Conservation (phyloP, 2,113 vertebrate species). For the Oenanthe melanoleuca region DNA sequence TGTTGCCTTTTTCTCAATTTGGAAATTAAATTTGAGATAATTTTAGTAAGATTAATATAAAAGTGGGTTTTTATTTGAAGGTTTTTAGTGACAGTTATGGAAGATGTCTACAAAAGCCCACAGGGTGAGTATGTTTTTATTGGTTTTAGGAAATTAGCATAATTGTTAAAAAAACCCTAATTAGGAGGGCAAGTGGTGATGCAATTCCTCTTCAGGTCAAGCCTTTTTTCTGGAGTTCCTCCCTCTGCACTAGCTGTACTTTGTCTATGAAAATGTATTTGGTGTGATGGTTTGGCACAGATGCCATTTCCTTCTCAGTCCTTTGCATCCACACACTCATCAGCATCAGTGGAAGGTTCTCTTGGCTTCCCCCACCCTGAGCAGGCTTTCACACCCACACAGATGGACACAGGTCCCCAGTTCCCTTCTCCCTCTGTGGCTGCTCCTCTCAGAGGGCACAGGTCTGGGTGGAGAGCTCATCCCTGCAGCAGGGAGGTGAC, state of each 20-base stretch:
- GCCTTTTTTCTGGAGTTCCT: neutral
- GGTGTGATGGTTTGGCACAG: too few species aligned
- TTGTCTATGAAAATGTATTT: neutral
- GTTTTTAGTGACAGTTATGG: neutral
- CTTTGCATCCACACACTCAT: neutral
- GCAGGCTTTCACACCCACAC: neutral
- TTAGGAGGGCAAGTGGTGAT: neutral
- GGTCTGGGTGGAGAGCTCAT: neutral
- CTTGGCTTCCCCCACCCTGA: neutral
- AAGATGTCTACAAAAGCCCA: neutral
- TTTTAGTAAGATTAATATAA: neutral
- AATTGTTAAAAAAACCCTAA: neutral
- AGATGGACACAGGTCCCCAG: neutral
- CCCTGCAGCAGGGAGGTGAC: neutral
- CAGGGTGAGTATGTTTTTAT: neutral
- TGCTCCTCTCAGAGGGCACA: neutral
- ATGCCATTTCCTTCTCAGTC: neutral
- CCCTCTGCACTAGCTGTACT: neutral
- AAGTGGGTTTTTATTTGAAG: neutral
- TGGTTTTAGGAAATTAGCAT: neutral
- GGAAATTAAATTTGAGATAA: neutral
- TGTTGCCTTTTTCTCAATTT: neutral
- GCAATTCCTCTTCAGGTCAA: neutral
- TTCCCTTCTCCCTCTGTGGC: neutral
- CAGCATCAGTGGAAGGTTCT: neutral